These are phyloP conservation scores for Caenorhabditis zanzibari DNA, from an alignment of 2,888 invertebrate genomes.

Conservation along the genomic window DNA sequence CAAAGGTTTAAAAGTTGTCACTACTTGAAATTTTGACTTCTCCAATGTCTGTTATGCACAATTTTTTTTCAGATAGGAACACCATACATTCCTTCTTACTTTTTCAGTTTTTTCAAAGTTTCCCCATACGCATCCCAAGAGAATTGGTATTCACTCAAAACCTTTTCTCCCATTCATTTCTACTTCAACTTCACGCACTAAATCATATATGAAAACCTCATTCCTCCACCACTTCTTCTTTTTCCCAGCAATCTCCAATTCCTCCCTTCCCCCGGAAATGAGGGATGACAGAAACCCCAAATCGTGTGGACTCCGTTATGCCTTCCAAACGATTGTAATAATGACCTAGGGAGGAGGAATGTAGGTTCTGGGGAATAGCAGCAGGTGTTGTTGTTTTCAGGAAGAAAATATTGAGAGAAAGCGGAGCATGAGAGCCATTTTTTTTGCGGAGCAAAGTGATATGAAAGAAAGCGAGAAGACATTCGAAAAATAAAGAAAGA, in stretches of 20 bases:
- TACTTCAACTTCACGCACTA: conserved; percentile 34
- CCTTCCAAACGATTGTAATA: conserved; percentile 51
- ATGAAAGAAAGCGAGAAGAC: conserved; percentile 3
- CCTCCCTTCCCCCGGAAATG: conserved; percentile 43
- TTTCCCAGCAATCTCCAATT: not conserved
- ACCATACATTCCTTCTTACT: not conserved
- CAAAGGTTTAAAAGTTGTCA: too few relatives aligned
- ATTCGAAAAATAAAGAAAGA: conserved; percentile 15
- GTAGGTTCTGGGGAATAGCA: conserved; percentile 24
- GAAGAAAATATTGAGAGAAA: not conserved
- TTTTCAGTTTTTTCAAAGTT: not conserved
- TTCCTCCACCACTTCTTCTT: conserved; percentile 7
- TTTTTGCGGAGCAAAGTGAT: conserved; percentile 23
- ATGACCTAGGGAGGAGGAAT: conserved; percentile 44
- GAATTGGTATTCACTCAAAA: not conserved
- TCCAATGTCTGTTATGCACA: too few relatives aligned
- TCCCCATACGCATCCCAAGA: not conserved
- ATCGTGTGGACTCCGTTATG: conserved; percentile 24
- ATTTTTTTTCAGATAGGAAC: not conserved
- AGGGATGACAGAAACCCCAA: conserved; percentile 32
- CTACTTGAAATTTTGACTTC: too few relatives aligned
- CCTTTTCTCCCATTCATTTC: conserved; percentile 9
- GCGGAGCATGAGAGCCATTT: not conserved
- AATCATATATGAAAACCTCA: conserved; percentile 53
- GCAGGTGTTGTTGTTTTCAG: conserved; percentile 54